These are phyloP conservation scores for Cryptocheilus praepositus DNA, from an alignment of 2,888 invertebrate genomes.

Conservation along the genomic window DNA sequence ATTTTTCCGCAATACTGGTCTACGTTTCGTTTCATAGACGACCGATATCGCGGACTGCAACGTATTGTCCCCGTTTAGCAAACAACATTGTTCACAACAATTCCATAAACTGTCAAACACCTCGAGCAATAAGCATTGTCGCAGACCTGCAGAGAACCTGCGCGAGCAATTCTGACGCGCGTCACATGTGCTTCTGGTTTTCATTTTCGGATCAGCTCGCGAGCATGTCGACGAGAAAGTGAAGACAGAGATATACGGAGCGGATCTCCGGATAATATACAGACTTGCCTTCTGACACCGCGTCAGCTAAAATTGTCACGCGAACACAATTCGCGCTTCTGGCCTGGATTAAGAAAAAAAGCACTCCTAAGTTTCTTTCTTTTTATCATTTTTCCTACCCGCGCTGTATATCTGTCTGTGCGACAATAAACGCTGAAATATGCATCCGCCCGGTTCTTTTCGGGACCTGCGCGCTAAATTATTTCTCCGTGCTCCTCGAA, in stretches of 20 bases:
- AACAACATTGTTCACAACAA: too few species aligned
- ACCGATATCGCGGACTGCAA: too few species aligned
- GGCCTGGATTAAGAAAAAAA: constrained; percentile 5
- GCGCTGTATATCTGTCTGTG: constrained; percentile 13
- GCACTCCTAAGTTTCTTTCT: background rate
- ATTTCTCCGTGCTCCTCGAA: constrained; percentile 6
- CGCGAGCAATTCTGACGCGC: too few species aligned
- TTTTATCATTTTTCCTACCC: background rate
- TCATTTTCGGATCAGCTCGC: constrained; percentile 9
- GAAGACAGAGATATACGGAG: background rate
- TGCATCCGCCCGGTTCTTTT: constrained; percentile 12
- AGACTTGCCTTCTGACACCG: too few species aligned
- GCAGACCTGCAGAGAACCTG: too few species aligned
- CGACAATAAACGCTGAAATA: constrained; percentile 23
- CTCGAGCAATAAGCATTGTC: too few species aligned
- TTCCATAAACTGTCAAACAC: too few species aligned
- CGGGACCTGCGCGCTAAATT: constrained; percentile 20
- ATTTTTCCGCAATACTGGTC: too few species aligned
- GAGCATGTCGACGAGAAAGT: background rate
- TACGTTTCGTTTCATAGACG: too few species aligned
- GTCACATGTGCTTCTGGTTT: too few species aligned
- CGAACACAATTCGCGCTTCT: background rate
- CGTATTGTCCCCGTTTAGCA: too few species aligned
- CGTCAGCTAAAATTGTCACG: background rate
- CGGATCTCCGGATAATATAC: background rate